Evolutionary conservation across 2,113 vertebrate species (phyloP).

Genomic region (Mustela lutreola): DNA sequence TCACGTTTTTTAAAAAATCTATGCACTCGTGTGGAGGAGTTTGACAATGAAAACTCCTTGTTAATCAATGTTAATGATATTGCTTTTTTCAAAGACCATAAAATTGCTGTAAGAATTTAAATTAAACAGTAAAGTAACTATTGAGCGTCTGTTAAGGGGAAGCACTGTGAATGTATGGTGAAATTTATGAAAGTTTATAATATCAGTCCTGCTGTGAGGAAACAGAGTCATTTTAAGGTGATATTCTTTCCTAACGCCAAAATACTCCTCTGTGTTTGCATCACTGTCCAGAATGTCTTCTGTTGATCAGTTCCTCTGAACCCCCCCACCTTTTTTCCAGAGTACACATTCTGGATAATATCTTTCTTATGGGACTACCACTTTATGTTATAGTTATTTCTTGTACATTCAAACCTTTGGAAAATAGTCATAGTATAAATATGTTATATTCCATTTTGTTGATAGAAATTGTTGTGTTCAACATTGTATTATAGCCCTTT

Average conservation of each 20-base stretch:
- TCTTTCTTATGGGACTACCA: conserved; percentile 2
- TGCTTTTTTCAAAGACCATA: conserved; percentile 25
- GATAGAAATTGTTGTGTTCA: background rate
- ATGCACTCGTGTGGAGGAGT: background rate
- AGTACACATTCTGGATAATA: conserved; percentile 20
- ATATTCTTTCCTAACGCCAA: background rate
- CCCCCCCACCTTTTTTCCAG: background rate
- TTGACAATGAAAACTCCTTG: background rate
- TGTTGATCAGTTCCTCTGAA: conserved; percentile 27
- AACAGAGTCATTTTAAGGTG: conserved; percentile 37
- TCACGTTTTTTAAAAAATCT: conserved; percentile 10
- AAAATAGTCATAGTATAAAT: conserved; percentile 35
- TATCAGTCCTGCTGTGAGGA: background rate
- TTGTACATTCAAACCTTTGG: conserved; percentile 50
- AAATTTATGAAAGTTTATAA: background rate
- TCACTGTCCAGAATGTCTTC: background rate
- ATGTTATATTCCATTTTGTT: conserved; percentile 18
- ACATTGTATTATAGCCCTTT: background rate
- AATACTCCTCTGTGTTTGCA: background rate
- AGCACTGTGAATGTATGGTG: background rate
- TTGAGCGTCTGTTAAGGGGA: background rate
- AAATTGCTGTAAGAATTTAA: conserved; percentile 8
- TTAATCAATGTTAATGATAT: background rate
- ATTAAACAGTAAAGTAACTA: conserved; percentile 30
- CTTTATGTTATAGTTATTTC: background rate